These are phyloP conservation scores for Bagarius yarrelli DNA, from an alignment of 2,113 vertebrate species.

Conservation along the genomic window DNA sequence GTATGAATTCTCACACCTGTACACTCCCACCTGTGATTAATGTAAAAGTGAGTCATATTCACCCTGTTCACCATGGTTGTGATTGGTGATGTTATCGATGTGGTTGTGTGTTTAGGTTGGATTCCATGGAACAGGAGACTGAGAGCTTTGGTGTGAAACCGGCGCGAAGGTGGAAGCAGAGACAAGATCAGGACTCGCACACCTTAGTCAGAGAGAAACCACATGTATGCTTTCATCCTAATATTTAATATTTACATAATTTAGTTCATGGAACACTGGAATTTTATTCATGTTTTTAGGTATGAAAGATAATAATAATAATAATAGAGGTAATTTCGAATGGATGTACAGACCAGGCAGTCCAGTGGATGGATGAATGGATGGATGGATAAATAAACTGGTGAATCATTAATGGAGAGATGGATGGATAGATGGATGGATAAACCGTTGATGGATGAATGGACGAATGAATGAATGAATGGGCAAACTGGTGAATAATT, in stretches of 20 bases:
- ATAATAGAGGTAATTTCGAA: not conserved
- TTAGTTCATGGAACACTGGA: not conserved
- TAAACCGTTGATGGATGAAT: too few species aligned
- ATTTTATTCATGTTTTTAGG: not conserved
- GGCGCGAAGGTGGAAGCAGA: slow-evolving; percentile 47
- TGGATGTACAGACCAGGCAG: not conserved
- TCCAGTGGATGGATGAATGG: not conserved
- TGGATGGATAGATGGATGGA: too few species aligned
- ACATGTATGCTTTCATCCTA: slow-evolving; percentile 37
- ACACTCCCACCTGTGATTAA: not conserved
- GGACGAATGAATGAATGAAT: too few species aligned
- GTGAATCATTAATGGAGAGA: too few species aligned
- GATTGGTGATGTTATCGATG: not conserved
- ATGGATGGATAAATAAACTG: not conserved
- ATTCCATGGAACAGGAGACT: not conserved
- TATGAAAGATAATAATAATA: not conserved
- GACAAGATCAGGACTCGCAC: slow-evolving; percentile 38
- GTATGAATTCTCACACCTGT: slow-evolving; percentile 8
- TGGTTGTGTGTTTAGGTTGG: not conserved
- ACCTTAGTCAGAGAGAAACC: slow-evolving; percentile 34
- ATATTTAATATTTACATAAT: not conserved
- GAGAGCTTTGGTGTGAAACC: slow-evolving; percentile 49
- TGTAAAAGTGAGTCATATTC: not conserved
- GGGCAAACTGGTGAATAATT: not conserved
- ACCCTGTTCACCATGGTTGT: not conserved